Conservation (phyloP, 2,113 vertebrate genomes). For the Saimiri boliviensis region DNA sequence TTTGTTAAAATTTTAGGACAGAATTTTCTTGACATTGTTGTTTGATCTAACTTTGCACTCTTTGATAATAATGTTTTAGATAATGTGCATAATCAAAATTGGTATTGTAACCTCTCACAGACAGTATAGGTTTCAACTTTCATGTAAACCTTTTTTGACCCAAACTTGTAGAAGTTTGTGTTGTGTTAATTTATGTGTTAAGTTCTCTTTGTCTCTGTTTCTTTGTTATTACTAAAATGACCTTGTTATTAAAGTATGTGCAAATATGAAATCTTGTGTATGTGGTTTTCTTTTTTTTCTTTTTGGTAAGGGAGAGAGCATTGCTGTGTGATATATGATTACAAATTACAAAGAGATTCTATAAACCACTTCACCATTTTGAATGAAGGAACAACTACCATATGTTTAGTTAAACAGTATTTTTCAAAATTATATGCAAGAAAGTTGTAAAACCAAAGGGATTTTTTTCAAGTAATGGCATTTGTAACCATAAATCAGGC, state of each 20-base stretch:
- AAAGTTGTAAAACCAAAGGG: not conserved
- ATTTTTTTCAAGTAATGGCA: not conserved
- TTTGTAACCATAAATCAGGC: not conserved
- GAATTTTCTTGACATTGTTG: conserved; percentile 71
- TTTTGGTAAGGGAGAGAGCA: not conserved
- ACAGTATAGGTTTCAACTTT: conserved; percentile 71
- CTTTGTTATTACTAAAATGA: conserved; percentile 80
- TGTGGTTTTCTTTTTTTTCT: not conserved
- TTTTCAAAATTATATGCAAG: conserved; percentile 39
- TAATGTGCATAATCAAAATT: conserved; percentile 74
- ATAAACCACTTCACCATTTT: not conserved
- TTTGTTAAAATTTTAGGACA: conserved; percentile 74
- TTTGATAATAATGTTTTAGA: conserved; percentile 81
- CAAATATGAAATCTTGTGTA: conserved; percentile 54
- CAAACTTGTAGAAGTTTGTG: conserved; percentile 70
- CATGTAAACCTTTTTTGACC: conserved; percentile 73
- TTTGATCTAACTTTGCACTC: conserved; percentile 74
- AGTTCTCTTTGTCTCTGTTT: conserved; percentile 76
- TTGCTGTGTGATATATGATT: not conserved
- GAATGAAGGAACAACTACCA: not conserved
- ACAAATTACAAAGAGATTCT: not conserved
- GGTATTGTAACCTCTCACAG: conserved; percentile 32
- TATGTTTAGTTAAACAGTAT: not conserved
- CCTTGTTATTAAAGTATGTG: conserved; percentile 85
- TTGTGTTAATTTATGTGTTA: conserved; percentile 66